These are phyloP conservation scores for Macroramphosus scolopax DNA, from an alignment of 2,797 vertebrate species.

Conservation along the genomic window DNA sequence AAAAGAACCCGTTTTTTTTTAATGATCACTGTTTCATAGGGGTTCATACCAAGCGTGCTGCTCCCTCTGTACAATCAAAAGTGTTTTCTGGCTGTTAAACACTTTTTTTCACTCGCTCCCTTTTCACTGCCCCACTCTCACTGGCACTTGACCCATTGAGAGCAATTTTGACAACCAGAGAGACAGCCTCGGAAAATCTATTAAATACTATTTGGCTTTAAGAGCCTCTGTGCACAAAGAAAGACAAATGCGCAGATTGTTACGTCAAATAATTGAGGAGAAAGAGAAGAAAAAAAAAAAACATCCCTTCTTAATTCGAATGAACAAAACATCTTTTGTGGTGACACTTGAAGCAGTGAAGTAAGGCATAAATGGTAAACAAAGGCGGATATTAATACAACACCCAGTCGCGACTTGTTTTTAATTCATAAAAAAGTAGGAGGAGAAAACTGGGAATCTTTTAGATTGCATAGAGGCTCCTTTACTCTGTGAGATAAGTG, in stretches of 20 bases:
- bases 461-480: constrained; percentile 18
- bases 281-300: constrained; percentile 4
- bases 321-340: constrained; percentile 64
- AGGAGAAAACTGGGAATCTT: constrained; percentile 28
- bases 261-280: constrained; percentile 55
- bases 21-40: constrained; percentile 75
- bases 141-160: constrained; percentile 73
- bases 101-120: constrained; percentile 42
- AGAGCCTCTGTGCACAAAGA: constrained; percentile 52
- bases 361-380: constrained; percentile 26
- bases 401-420: constrained; percentile 34
- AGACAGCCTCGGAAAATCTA: constrained; percentile 79
- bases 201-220: constrained; percentile 74
- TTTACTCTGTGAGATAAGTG: too few relatives aligned
- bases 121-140: constrained; percentile 38
- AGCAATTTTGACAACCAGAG: constrained; percentile 74
- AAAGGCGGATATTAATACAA: constrained; percentile 45
- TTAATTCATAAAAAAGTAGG: constrained; percentile 42
- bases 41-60: constrained; percentile 68
- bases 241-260: constrained; percentile 54
- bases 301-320: constrained; percentile 40
- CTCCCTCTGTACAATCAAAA: constrained; percentile 75
- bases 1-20: constrained; percentile 71
- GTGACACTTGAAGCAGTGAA: constrained; percentile 25
- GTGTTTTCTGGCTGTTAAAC: constrained; percentile 76